These are phyloP conservation scores for Neodiprion fabricii DNA, from an alignment of 1,140 invertebrate genomes.

Conservation along the genomic window DNA sequence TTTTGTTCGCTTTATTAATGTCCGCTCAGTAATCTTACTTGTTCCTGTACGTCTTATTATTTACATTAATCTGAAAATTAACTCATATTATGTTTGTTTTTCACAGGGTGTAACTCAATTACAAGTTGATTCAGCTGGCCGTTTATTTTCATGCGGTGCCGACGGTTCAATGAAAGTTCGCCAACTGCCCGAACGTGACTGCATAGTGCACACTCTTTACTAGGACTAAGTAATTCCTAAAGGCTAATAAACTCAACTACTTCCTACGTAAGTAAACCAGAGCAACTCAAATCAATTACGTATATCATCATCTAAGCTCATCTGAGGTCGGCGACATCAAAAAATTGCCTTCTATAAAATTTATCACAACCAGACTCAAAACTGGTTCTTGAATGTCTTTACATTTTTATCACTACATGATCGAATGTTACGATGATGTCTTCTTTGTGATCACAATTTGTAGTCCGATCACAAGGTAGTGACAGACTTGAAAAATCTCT, in stretches of 20 bases:
- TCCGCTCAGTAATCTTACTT: too few species aligned
- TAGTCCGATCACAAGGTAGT: too few species aligned
- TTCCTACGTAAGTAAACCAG: conserved; percentile 37
- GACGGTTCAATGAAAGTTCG: conserved; percentile 99
- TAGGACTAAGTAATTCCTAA: conserved; percentile 38
- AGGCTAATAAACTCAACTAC: conserved; percentile 32
- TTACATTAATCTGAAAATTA: too few species aligned
- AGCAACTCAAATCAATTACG: conserved; percentile 29
- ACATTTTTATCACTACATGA: not conserved
- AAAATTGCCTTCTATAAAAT: too few species aligned
- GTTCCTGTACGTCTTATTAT: too few species aligned
- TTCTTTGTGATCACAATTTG: not conserved
- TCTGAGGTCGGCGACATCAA: not conserved
- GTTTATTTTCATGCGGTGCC: conserved; percentile 96
- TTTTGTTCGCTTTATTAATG: conserved; percentile 1
- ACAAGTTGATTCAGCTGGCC: conserved; percentile 82
- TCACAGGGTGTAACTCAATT: conserved; percentile 89
- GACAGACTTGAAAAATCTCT: too few species aligned
- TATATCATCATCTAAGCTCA: not conserved
- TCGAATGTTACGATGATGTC: not conserved
- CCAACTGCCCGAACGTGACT: conserved; percentile 80
- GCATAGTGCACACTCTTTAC: conserved; percentile 57
- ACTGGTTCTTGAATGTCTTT: too few species aligned
- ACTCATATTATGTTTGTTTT: conserved; percentile 23
- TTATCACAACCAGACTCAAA: too few species aligned